Conservation (phyloP, 1,140 invertebrate genomes). For the Heliconius hewitsoni region DNA sequence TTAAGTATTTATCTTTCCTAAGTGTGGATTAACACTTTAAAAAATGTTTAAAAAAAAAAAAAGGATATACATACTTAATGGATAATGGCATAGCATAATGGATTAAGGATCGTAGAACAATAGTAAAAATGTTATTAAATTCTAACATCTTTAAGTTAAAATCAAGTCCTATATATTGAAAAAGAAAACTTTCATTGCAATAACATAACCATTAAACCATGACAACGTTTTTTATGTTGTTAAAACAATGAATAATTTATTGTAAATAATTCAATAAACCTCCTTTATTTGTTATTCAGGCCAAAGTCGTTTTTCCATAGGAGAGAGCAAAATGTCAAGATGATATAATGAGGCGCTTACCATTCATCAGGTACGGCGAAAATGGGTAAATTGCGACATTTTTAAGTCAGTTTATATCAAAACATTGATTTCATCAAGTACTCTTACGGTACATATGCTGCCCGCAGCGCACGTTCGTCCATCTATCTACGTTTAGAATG, state of each 20-base stretch:
- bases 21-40: too few species aligned
- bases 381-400: conserved; percentile 55
- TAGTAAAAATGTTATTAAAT: too few species aligned
- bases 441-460: conserved; percentile 46
- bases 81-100: too few species aligned
- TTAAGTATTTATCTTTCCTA: too few species aligned
- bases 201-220: not conserved
- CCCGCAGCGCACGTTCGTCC: conserved; percentile 74
- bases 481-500: conserved; percentile 70
- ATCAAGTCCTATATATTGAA: too few species aligned
- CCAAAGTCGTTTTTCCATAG: conserved; percentile 30
- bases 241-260: conserved; percentile 4
- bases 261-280: conserved; percentile 6
- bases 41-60: too few species aligned
- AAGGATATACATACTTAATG: too few species aligned
- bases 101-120: too few species aligned
- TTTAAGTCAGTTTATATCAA: conserved; percentile 53
- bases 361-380: conserved; percentile 40
- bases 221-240: not conserved
- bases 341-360: conserved; percentile 48
- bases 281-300: conserved; percentile 19
- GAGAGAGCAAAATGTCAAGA: conserved; percentile 37
- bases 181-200: not conserved
- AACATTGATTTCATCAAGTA: conserved; percentile 55
- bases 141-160: too few species aligned